Conservation (phyloP, 2,888 invertebrate species). For the Salticus scenicus region DNA sequence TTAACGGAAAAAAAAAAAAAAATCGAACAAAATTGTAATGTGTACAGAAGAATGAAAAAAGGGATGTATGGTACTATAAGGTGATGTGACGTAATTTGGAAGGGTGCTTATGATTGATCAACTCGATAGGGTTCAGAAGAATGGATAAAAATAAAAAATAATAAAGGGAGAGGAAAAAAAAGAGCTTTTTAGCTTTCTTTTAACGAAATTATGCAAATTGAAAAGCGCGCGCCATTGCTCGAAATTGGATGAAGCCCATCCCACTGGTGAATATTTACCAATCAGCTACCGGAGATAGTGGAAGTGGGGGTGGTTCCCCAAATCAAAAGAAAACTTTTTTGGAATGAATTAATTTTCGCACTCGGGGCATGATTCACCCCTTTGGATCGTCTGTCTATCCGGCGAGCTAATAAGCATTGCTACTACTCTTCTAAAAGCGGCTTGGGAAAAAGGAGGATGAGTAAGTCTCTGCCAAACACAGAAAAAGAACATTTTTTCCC, state of each 20-base stretch:
- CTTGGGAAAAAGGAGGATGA: slow-evolving; percentile 1
- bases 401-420: neutral
- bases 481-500: neutral
- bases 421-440: neutral
- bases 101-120: slow-evolving; percentile 69
- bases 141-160: neutral
- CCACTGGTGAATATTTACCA: slow-evolving; percentile 58
- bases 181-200: slow-evolving; percentile 30
- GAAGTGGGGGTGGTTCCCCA: slow-evolving; percentile 36
- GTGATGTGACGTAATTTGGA: slow-evolving; percentile 68
- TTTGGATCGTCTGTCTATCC: slow-evolving; percentile 11
- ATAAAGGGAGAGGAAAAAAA: neutral
- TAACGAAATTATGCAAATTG: slow-evolving; percentile 69
- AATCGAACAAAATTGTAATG: neutral
- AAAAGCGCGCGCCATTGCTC: slow-evolving; percentile 58
- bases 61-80: slow-evolving; percentile 68
- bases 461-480: slow-evolving; percentile 8
- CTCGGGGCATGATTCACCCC: slow-evolving; percentile 43
- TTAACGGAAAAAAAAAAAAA: slow-evolving; percentile 21
- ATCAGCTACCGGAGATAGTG: slow-evolving; percentile 37
- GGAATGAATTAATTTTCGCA: slow-evolving; percentile 67
- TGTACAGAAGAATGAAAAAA: neutral
- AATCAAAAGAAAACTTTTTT: slow-evolving; percentile 53
- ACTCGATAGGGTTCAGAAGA: slow-evolving; percentile 29
- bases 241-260: slow-evolving; percentile 47